A percentile compares a stretch with the other conserved stretches of the same genome.
These are phyloP conservation scores for Sphyrna mokarran DNA, from an alignment of 2,113 vertebrate species.

Conservation along the genomic window DNA sequence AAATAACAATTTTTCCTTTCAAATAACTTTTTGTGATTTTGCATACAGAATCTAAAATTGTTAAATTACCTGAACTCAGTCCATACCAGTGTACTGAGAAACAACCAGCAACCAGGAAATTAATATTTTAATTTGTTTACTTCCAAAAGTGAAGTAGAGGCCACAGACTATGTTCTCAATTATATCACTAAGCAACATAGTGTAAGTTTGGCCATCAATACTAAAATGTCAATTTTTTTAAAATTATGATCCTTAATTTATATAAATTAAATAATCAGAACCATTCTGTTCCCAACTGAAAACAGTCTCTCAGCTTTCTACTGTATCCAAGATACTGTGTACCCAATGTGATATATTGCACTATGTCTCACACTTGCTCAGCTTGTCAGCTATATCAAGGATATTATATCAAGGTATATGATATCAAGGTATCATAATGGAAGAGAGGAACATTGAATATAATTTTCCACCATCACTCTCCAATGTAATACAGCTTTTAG, in stretches of 20 bases:
- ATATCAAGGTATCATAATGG: no score
- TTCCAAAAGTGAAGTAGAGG: background rate
- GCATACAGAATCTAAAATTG: background rate
- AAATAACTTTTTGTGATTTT: background rate
- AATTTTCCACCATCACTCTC: no score
- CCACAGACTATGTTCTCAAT: background rate
- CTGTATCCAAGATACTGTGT: background rate
- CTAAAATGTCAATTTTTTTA: background rate
- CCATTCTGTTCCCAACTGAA: background rate
- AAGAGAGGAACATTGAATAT: background rate
- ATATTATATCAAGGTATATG: no score
- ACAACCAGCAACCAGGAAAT: background rate
- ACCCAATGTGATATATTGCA: background rate
- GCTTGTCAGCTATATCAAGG: background rate
- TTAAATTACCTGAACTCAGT: background rate
- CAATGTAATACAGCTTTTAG: background rate
- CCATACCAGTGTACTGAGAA: background rate
- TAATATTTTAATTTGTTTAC: background rate
- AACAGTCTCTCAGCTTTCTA: background rate
- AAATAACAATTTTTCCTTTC: background rate
- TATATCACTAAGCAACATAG: background rate
- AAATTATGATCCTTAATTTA: background rate
- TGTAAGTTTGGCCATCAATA: background rate
- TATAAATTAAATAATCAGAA: background rate
- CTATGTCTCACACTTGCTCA: background rate